Conservation (phyloP, 2,888 invertebrate genomes). For the Phaonia tiefii region DNA sequence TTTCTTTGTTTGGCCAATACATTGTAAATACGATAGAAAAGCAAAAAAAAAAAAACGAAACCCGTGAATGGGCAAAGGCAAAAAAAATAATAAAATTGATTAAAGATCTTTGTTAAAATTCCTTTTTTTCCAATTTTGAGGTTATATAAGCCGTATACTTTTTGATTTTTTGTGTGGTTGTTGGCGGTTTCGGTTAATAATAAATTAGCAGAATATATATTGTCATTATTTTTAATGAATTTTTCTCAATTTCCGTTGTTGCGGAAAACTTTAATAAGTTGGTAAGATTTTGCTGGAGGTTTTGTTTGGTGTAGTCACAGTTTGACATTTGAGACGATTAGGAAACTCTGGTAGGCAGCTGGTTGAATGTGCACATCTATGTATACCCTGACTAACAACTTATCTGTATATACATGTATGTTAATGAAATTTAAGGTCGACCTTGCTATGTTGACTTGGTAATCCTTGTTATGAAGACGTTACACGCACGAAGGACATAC, state of each 20-base stretch:
- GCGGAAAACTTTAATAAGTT: too few relatives aligned
- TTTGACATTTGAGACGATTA: too few relatives aligned
- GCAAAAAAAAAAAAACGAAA: constrained; percentile 14
- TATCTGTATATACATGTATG: too few relatives aligned
- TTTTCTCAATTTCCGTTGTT: constrained; percentile 2
- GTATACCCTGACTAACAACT: too few relatives aligned
- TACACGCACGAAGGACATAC: too few relatives aligned
- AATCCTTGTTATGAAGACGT: too few relatives aligned
- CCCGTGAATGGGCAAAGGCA: constrained; percentile 17
- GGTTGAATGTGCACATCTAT: too few relatives aligned
- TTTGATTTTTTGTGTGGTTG: constrained; percentile 30
- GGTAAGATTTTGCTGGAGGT: too few relatives aligned
- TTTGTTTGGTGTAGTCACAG: too few relatives aligned
- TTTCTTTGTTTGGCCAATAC: constrained; percentile 62
- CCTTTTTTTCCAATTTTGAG: constrained; percentile 58
- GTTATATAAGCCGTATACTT: constrained; percentile 58
- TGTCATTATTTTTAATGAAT: constrained; percentile 63
- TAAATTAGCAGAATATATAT: constrained; percentile 55
- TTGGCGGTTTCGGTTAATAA: constrained; percentile 41
- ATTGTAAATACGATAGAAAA: constrained; percentile 50
- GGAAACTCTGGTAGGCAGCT: too few relatives aligned
- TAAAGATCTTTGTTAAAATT: constrained; percentile 67
- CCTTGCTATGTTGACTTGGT: too few relatives aligned
- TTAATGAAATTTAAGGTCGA: too few relatives aligned
- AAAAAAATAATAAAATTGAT: constrained; percentile 64